These are phyloP conservation scores for Drosophila lini DNA, from an alignment of 1,140 invertebrate species.

Conservation along the genomic window DNA sequence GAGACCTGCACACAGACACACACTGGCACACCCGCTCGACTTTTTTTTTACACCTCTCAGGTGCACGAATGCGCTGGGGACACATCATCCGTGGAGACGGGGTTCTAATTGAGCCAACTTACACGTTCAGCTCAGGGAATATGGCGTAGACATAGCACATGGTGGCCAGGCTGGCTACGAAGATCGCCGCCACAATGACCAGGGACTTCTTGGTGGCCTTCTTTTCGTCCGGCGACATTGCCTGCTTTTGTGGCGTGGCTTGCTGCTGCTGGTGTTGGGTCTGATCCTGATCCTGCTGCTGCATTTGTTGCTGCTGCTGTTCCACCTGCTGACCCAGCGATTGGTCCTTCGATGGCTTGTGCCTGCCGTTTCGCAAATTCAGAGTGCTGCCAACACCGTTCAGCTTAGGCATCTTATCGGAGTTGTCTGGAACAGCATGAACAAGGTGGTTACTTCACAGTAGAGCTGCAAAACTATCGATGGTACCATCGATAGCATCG, in stretches of 20 bases:
- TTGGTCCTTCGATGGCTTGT: constrained; percentile 42
- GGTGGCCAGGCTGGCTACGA: constrained; percentile 67
- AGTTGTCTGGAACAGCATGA: constrained; percentile 2
- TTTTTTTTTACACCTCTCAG: constrained; percentile 33
- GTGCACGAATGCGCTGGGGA: constrained; percentile 50
- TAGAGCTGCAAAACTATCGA: no score
- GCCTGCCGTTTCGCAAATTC: constrained; percentile 40
- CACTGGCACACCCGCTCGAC: constrained; percentile 8
- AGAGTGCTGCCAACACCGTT: neutral
- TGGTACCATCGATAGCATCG: no score
- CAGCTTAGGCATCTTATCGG: constrained; percentile 12
- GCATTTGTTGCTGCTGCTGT: constrained; percentile 2
- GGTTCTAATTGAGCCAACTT: constrained; percentile 85
- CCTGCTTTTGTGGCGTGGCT: constrained; percentile 58
- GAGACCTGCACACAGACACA: constrained; percentile 24
- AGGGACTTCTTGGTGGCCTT: constrained; percentile 83
- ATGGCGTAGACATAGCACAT: constrained; percentile 87
- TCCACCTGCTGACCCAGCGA: constrained; percentile 8
- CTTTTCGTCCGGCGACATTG: constrained; percentile 78
- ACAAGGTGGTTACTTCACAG: constrained; percentile 2
- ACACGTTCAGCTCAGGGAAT: constrained; percentile 93
- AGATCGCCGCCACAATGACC: constrained; percentile 78
- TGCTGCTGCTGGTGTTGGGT: constrained; percentile 27
- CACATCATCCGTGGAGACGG: constrained; percentile 28
- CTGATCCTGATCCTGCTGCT: constrained; percentile 19